These are phyloP conservation scores for Zophobas morio DNA, from an alignment of 1,140 invertebrate species.

Conservation along the genomic window DNA sequence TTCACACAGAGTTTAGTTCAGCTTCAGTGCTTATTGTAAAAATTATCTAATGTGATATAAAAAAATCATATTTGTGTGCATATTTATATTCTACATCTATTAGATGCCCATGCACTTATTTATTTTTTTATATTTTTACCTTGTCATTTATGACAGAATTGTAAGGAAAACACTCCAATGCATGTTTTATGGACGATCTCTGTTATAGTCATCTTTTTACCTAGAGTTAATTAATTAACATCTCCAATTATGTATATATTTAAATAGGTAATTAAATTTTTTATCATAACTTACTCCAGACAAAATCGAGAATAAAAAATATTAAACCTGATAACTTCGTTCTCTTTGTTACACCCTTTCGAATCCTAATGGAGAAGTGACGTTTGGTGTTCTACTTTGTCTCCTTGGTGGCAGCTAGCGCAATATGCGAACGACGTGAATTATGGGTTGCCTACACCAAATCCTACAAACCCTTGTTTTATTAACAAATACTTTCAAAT, in stretches of 20 bases:
- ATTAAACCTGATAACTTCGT: too few relatives aligned
- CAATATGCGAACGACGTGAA: too few relatives aligned
- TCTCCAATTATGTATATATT: constrained; percentile 34
- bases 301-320: constrained; percentile 36
- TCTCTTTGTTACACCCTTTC: too few relatives aligned
- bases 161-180: constrained; percentile 60
- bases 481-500: too few relatives aligned
- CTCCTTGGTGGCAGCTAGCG: too few relatives aligned
- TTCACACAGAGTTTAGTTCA: constrained; percentile 6
- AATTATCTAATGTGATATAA: constrained; percentile 36
- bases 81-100: constrained; percentile 26
- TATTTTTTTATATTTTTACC: constrained; percentile 48
- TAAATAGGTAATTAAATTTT: constrained; percentile 28
- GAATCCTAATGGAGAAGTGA: too few relatives aligned
- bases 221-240: constrained; percentile 5
- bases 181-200: constrained; percentile 49
- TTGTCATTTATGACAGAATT: constrained; percentile 54
- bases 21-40: constrained; percentile 34
- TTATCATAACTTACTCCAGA: constrained; percentile 38
- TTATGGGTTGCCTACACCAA: too few relatives aligned
- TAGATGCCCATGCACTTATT: constrained; percentile 43
- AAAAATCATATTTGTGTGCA: constrained; percentile 30
- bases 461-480: too few relatives aligned
- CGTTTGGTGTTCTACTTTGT: too few relatives aligned
- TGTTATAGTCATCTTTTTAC: constrained; percentile 43